A percentile compares a stretch with the other conserved stretches of the same genome.
These are phyloP conservation scores for Bubo bubo DNA, from an alignment of 2,113 vertebrate genomes.

Conservation along the genomic window DNA sequence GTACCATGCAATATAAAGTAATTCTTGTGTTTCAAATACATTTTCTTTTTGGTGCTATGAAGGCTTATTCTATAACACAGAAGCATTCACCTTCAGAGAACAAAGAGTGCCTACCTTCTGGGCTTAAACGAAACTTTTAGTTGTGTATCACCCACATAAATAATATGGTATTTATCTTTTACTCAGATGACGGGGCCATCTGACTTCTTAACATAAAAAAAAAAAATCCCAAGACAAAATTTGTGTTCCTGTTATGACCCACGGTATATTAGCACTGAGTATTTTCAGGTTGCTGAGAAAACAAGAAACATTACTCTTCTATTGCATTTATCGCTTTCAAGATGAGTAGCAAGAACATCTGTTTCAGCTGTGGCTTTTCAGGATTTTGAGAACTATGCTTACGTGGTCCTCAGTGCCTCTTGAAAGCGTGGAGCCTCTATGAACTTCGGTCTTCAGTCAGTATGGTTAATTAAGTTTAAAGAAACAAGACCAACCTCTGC, in stretches of 20 bases:
- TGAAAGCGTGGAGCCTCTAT: not conserved
- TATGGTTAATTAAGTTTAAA: not conserved
- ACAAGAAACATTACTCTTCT: not conserved
- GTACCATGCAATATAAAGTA: slow-evolving; percentile 24
- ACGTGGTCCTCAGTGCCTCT: not conserved
- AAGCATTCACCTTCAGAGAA: not conserved
- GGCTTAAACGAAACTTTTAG: not conserved
- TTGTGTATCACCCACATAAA: not conserved
- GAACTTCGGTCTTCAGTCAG: not conserved
- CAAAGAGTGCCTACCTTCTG: not conserved
- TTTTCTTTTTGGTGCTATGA: not conserved
- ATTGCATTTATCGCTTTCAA: not conserved
- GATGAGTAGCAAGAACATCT: not conserved
- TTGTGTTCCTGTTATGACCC: not conserved
- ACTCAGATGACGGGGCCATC: not conserved
- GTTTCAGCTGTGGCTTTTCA: not conserved
- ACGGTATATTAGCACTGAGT: not conserved
- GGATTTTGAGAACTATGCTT: not conserved
- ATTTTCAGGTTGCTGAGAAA: not conserved
- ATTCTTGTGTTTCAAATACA: slow-evolving; percentile 53
- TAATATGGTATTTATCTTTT: not conserved
- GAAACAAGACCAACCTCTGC: not conserved
- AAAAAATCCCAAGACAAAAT: not conserved
- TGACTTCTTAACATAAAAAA: not conserved
- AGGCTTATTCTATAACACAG: slow-evolving; percentile 42